Evolutionary conservation across 53 echinoderm and acorn worm genomes (phyloP), one percentile per base, ranked within the genome.

Genomic region (Zoroaster sp.): DNA sequence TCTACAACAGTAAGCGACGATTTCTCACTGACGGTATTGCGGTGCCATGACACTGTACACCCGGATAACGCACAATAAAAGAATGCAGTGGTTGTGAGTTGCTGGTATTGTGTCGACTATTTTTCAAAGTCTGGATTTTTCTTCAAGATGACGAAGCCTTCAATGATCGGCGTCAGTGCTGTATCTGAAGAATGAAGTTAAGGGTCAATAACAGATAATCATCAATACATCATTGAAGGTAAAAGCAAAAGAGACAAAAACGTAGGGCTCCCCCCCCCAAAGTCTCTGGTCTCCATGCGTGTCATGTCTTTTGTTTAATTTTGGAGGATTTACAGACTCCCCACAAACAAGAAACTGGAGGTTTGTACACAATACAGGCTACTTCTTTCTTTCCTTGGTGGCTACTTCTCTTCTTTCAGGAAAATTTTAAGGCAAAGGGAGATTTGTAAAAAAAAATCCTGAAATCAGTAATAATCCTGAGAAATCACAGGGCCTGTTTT

Each of bases 41-140:
- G 17, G 17, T 18, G n/a, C 17, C 15, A 51, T 4, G 15, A 54
- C n/a, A 7, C 2, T 1, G 23, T 21, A 14, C 32, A 31, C 1
- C 7, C 18, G 18, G 17, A 69, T 15, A 30, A 69, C 31, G 28
- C 13, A 0, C 23, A 33, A 28, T 70, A 35, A 15, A 11, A 36
- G 37, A 70, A 70, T 9, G 34, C 13, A 12, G 35, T 18, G 37
- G 37, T 36, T 12, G 0, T 6, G 0, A 4, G 9, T 69, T 18
- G 20, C 37, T 3, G n/a, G 9, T 8, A 40, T 39, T 74, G 4
- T 1, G 1, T 7, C 2, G 52, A 85, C 49, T 88, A 88, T 69
- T 95, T 90, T 69, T 94, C 94, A 81, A 88, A 97, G 74, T 98
- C 91, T 83, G 95, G 95, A 79, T 98, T 98, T 85, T 98, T 98